These are phyloP conservation scores for Yponomeuta malinellus DNA, from an alignment of 2,888 invertebrate species.

Conservation along the genomic window DNA sequence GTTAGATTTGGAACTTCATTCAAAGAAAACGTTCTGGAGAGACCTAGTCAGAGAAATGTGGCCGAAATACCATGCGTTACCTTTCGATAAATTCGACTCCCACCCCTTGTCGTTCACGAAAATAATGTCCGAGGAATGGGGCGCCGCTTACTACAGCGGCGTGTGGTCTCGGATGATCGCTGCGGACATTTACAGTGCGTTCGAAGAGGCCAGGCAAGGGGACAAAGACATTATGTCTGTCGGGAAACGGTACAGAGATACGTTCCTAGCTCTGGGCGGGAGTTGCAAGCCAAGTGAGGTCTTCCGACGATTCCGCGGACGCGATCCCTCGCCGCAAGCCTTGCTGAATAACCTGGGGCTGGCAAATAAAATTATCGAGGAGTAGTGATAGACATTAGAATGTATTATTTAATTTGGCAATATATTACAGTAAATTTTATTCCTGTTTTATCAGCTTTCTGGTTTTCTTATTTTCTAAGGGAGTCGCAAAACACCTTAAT, in stretches of 20 bases:
- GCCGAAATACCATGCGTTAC: constrained; percentile 86
- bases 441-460: constrained; percentile 27
- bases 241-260: constrained; percentile 85
- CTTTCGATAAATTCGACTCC: constrained; percentile 85
- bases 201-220: constrained; percentile 79
- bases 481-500: too few species aligned
- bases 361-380: constrained; percentile 50
- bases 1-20: constrained; percentile 89
- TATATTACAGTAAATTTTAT: constrained; percentile 28
- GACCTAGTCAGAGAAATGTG: constrained; percentile 85
- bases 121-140: constrained; percentile 89
- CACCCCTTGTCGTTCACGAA: constrained; percentile 90
- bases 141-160: constrained; percentile 89
- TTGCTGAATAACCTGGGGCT: constrained; percentile 80
- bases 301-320: constrained; percentile 92
- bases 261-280: constrained; percentile 89
- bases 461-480: not conserved
- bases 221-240: constrained; percentile 73
- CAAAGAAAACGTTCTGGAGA: constrained; percentile 87
- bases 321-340: constrained; percentile 92
- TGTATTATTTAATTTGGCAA: constrained; percentile 8
- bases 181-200: constrained; percentile 91
- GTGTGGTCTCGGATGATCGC: constrained; percentile 93
- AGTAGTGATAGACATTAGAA: constrained; percentile 32
- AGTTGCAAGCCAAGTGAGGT: constrained; percentile 88